Percentiles rank a stretch among this genome's conserved stretches.
Evolutionary conservation across 2,797 vertebrate species (phyloP).

Genomic region (Ambastaia sidthimunki): DNA sequence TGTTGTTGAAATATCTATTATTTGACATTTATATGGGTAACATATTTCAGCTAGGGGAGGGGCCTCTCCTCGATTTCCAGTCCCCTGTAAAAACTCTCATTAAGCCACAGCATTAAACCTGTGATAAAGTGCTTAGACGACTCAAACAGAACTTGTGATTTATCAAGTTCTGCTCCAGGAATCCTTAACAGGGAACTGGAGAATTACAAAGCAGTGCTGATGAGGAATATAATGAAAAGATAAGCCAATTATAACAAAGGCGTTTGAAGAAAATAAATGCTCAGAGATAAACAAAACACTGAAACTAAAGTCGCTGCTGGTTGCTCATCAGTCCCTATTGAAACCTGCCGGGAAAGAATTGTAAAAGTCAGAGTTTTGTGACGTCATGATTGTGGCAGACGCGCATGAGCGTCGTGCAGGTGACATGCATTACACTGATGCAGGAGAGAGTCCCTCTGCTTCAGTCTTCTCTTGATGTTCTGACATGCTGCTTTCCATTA

Average conservation of each 20-base stretch:
- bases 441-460: slow-evolving; percentile 26
- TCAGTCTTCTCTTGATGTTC: slow-evolving; percentile 46
- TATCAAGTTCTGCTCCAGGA: slow-evolving; percentile 29
- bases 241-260: not conserved
- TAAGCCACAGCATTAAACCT: slow-evolving; percentile 30
- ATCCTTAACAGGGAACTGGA: not conserved
- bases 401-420: slow-evolving; percentile 17
- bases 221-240: slow-evolving; percentile 6
- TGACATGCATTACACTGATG: slow-evolving; percentile 39
- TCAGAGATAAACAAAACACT: not conserved
- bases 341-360: not conserved
- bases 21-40: no score
- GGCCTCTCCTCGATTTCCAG: not conserved
- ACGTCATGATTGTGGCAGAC: slow-evolving; percentile 31
- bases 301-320: slow-evolving; percentile 7
- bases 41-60: no score
- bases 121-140: slow-evolving; percentile 13
- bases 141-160: slow-evolving; percentile 25
- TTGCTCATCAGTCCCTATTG: slow-evolving; percentile 19
- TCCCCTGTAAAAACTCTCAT: slow-evolving; percentile 34
- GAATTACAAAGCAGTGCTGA: not conserved
- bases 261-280: not conserved
- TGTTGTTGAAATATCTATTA: no score
- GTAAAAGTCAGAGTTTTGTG: slow-evolving; percentile 9
- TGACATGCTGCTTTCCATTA: slow-evolving; percentile 48